A percentile compares a stretch with the other conserved stretches of the same genome.
phyloP scores from a whole-genome alignment of 2,888 invertebrate species.

The Cinara cedri region DNA sequence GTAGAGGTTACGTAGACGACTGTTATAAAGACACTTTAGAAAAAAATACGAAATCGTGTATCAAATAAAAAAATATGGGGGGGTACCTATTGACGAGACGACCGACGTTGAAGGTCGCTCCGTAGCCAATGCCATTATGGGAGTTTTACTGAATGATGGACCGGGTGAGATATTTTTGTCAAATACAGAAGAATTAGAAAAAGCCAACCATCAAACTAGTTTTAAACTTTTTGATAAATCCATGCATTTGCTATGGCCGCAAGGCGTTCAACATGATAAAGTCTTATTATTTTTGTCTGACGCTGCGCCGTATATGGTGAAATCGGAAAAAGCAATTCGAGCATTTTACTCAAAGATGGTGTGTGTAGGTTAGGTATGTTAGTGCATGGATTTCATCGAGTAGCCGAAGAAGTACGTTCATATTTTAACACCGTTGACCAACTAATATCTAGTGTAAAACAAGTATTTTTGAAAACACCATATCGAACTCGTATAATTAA shows the following conservation, averaged over 20 bases:
- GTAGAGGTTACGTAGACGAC: not conserved
- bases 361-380: not conserved
- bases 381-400: not conserved
- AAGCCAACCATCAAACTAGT: not conserved
- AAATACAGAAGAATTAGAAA: slow-evolving; percentile 16
- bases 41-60: not conserved
- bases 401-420: not conserved
- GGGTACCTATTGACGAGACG: not conserved
- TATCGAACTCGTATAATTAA: not conserved
- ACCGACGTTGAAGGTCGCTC: too few relatives aligned
- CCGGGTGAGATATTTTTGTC: not conserved
- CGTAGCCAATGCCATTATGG: too few relatives aligned
- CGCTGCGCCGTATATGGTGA: not conserved
- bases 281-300: not conserved
- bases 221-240: not conserved
- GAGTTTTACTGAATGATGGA: too few relatives aligned
- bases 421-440: not conserved
- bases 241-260: not conserved
- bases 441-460: not conserved
- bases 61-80: too few relatives aligned
- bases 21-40: not conserved
- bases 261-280: not conserved
- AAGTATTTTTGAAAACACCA: not conserved
- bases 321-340: not conserved
- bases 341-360: not conserved